Percentiles rank a stretch among this genome's conserved stretches.
Conservation (phyloP, 1,140 invertebrate species). For the Brachionus sp. region DNA sequence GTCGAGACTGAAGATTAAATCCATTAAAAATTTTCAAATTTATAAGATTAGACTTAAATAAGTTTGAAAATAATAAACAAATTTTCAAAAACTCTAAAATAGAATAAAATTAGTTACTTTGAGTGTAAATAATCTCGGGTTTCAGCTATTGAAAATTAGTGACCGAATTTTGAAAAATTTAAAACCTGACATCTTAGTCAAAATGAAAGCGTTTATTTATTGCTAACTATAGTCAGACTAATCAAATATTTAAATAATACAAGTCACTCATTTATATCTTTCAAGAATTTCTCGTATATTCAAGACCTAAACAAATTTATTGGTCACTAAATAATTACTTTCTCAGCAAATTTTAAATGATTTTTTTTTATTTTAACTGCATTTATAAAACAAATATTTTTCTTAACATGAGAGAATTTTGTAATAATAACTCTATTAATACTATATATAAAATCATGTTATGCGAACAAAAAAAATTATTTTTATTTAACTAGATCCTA, state of each 20-base stretch:
- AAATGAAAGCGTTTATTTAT: neutral
- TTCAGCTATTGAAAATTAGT: neutral
- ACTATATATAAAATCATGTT: neutral
- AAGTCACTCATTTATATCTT: neutral
- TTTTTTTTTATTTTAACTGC: neutral
- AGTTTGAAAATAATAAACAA: neutral
- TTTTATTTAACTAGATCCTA: neutral
- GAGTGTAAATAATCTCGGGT: neutral
- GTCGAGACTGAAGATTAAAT: neutral
- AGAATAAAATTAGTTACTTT: neutral
- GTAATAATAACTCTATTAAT: neutral
- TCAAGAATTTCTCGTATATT: neutral
- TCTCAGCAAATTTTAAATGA: neutral
- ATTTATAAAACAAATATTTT: neutral
- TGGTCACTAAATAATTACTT: neutral
- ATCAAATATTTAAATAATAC: neutral
- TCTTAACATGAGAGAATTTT: neutral
- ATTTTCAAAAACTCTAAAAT: neutral
- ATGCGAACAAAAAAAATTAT: neutral
- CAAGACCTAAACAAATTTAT: neutral
- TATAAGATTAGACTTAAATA: neutral
- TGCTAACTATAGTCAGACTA: neutral
- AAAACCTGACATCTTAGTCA: neutral
- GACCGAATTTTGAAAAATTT: neutral
- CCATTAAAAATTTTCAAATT: neutral